Base-by-base conservation (phyloP, 2,797 vertebrate species). In the Microctenopoma stevenorrisi region DNA sequence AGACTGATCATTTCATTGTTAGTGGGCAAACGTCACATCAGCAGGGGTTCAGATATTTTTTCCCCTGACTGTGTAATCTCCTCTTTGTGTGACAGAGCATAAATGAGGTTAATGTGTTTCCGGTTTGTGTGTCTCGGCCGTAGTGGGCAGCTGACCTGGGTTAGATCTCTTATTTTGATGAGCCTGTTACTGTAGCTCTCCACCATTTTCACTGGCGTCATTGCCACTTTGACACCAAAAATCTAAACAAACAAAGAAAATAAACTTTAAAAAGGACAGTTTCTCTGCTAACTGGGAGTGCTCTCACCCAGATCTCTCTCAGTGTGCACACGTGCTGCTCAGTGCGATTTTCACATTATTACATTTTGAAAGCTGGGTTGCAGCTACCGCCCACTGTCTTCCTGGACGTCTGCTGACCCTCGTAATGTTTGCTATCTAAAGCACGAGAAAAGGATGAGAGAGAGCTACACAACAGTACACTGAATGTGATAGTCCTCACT, bases 71-170 rank as follows among this genome's bases (percentile, higher is more conserved):
- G 69, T 78, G 57, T 74, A 78, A 84, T 83, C 75, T 65, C 48
- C 54, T 67, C 38, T 58, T 59, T 78, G 69, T 78, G 70, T 80
- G 71, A 71, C 28, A 61, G 78, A 77, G 73, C 68, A 61, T 42
- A 71, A 73, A 68, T 72, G 72, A 79, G 76, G 80, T 85, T 79
- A 87, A 76, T 72, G 64, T 64, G 53, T 48, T 42, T 55, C 60
- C n/a, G 5, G 22, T 59, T 18, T 56, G 44, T 64, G 53, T 59
- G 56, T 44, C 18, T 64, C 53, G 51, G 42, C 60, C 68, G 47
- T 53, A 66, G 53, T 16, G 12, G 52, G 74, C 57, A 42, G 49
- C 18, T 78, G 57, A 79, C 78, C 85, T 66, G 72, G 54, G 16
- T 4, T 67, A 4, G 54, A 40, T 42, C 37, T 57, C 60, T 53